These are phyloP conservation scores for Lagocephalus sceleratus DNA, from an alignment of 2,797 vertebrate species.

Conservation along the genomic window DNA sequence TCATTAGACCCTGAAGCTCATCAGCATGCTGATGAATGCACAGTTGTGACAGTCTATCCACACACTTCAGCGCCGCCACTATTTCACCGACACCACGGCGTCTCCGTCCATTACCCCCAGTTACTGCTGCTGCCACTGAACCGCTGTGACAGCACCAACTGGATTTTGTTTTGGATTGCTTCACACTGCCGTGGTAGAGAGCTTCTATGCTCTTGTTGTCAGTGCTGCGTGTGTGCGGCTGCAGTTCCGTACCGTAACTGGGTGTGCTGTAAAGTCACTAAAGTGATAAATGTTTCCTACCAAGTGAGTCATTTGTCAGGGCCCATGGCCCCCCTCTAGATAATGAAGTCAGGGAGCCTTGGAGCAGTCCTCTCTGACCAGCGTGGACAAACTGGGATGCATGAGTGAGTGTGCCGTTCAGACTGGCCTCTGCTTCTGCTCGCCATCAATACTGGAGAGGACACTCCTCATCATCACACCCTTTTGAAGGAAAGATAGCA, in stretches of 20 bases:
- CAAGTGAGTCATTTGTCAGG: slow-evolving; percentile 43
- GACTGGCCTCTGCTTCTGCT: background rate
- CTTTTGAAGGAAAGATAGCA: slow-evolving; percentile 10
- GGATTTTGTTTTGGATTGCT: background rate
- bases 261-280: slow-evolving; percentile 9
- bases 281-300: slow-evolving; percentile 42
- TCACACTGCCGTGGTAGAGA: background rate
- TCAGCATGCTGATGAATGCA: slow-evolving; percentile 44
- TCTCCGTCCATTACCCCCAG: slow-evolving; percentile 24
- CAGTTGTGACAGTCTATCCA: slow-evolving; percentile 42
- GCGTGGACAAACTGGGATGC: slow-evolving; percentile 36
- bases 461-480: slow-evolving; percentile 17
- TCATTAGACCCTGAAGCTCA: slow-evolving; percentile 32
- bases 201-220: background rate
- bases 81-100: slow-evolving; percentile 44
- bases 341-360: slow-evolving; percentile 56
- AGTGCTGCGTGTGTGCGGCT: background rate
- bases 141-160: slow-evolving; percentile 8
- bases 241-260: slow-evolving; percentile 9
- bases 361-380: slow-evolving; percentile 30
- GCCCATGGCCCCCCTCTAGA: slow-evolving; percentile 30
- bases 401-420: slow-evolving; percentile 15
- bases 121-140: slow-evolving; percentile 25
- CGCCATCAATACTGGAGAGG: slow-evolving; percentile 6
- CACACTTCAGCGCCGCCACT: slow-evolving; percentile 42